Conservation (phyloP, 2,888 invertebrate genomes). For the Rutpela maculata region DNA sequence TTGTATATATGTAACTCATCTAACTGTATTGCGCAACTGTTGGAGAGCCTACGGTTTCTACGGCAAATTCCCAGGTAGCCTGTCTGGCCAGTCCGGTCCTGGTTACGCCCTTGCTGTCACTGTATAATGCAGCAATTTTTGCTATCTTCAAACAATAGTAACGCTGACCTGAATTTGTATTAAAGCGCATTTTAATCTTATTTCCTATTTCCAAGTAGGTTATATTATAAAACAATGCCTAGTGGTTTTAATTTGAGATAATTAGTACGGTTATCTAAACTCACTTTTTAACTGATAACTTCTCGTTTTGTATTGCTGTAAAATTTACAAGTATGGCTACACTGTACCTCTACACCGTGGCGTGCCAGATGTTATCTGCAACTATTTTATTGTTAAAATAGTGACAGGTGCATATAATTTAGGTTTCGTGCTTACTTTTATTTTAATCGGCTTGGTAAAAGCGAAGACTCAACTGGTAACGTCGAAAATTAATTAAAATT, state of each 20-base stretch:
- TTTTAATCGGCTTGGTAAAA: neutral
- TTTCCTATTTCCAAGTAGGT: conserved; percentile 50
- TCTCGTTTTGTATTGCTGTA: neutral
- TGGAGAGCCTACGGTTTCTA: no score
- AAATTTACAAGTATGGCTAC: neutral
- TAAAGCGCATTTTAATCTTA: conserved; percentile 46
- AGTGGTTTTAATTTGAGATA: conserved; percentile 38
- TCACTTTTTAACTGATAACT: conserved; percentile 49
- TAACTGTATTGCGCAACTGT: no score
- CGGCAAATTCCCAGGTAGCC: no score
- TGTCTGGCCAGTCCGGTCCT: no score
- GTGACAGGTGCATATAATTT: neutral
- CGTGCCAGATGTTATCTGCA: conserved; percentile 3
- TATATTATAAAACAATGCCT: conserved; percentile 49
- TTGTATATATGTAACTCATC: no score
- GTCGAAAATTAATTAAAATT: no score
- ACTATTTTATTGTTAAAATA: conserved; percentile 9
- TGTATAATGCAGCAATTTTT: neutral
- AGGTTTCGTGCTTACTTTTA: neutral
- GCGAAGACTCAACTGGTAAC: neutral
- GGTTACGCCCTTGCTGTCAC: neutral
- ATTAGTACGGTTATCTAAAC: conserved; percentile 43
- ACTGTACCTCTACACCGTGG: neutral
- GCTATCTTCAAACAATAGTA: conserved; percentile 26
- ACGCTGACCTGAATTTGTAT: conserved; percentile 46